Base-by-base conservation (phyloP, 2,113 vertebrate species). In the Columbina picui region DNA sequence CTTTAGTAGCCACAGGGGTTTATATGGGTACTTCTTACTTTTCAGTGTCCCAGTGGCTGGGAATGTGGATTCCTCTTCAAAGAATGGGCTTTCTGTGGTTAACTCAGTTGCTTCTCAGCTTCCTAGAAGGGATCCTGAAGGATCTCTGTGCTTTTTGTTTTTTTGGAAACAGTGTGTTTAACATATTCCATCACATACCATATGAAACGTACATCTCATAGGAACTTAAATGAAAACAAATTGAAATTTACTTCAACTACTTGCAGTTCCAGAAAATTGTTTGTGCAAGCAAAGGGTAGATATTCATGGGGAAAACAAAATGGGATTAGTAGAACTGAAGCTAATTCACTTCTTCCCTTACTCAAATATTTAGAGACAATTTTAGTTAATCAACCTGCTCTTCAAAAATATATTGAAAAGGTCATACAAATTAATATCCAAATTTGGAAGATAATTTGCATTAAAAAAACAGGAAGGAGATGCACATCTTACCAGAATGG, bases 301-400 rank as follows among this genome's bases (percentile, higher is more conserved):
- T 59, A 13, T 59, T 77, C 53, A 60, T 18, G 60, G 43, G 56
- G 61, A 52, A 95, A 81, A 57, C 36, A 91, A 73, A 83, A 45
- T 36, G 9, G 41, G 34, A 87, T 87, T 88, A 43, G 43, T 59
- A 55, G 29, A 41, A 43, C 41, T 59, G 76, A 84, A 78, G 67
- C 39, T 64, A 95, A 92, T 96, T 91, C 38, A 49, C 34, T 87
- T 60, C 57, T 81, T 83, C 41, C 39, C 61, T 92, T 56, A 60
- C 30, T 85, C 53, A 95, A 93, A 95, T 94, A 87, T 94, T 80
- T 93, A 91, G 67, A 68, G 38, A 63, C n/a, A 27, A 53, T 81
- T 86, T 94, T 49, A 94, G 55, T 74, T 96, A 73, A 92, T 92
- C 45, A 81, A 8, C 39, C 27, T 55, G 16, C 55, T 84, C 71